Evolutionary conservation across 2,113 vertebrate genomes (phyloP), one percentile per base, ranked within the genome.

Genomic region (Pyrgilauda ruficollis): DNA sequence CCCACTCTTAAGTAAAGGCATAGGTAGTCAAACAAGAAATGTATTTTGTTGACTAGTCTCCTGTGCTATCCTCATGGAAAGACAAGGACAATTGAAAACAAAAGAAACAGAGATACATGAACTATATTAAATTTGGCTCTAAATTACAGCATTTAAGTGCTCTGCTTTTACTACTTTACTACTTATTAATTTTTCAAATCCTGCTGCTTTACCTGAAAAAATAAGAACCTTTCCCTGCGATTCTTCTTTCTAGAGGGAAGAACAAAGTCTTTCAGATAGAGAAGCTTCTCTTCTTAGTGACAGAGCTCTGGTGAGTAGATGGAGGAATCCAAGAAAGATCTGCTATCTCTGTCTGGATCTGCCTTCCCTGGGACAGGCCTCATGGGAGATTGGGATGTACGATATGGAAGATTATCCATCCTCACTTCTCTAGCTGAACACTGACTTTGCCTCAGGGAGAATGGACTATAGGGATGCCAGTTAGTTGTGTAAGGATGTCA

Each of bases 371-470:
- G 41, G 17, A 84, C 13, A 73, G 14, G 6, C 2, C 12, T 26
- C 6, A 7, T 13, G 18, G 14, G 20, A 59, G 20, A 50, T 39
- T 3, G n/a, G n/a, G 8, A 26, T 24, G 9, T 27, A 20, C 7
- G 7, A 49, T 4, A 43, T 22, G 8, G 16, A 84, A 8, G 7
- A 55, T 41, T 73, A 7, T 27, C 35, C 62, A 4, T 23, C 17
- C 13, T 56, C 53, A 20, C 7, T 39, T 13, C 17, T 43, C 33
- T 35, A 13, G 20, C 12, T 44, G 27, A 73, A 39, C 14, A 22
- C 2, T 26, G 35, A 55, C 10, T 50, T 39, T 0, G 0, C 10
- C 52, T 67, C 62, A 44, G 24, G 12, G 28, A 10, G 8, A 87
- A 28, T 4, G 19, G 19, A 24, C 8, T 47, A n/a, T 12, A 46